These are phyloP conservation scores for Nemapogon koenigi DNA, from an alignment of 2,888 invertebrate species.

Conservation along the genomic window DNA sequence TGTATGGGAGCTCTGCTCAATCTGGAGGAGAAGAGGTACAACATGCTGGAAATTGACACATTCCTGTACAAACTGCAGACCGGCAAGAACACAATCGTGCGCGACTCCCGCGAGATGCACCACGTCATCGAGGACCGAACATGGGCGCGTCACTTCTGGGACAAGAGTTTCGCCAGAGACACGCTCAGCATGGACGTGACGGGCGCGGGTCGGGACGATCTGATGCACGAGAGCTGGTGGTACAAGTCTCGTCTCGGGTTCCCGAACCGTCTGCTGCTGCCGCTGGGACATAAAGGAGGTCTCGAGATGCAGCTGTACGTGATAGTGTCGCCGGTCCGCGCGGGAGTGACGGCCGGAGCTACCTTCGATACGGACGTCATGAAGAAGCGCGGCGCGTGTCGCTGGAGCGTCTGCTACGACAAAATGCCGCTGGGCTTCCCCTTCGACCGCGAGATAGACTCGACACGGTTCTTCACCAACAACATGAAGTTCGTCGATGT, in stretches of 20 bases:
- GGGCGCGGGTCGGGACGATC: slow-evolving; percentile 51
- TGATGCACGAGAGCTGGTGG: slow-evolving; percentile 60
- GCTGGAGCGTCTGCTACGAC: slow-evolving; percentile 65
- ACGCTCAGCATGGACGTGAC: slow-evolving; percentile 24
- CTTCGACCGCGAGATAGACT: slow-evolving; percentile 72
- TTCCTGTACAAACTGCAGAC: slow-evolving; percentile 68
- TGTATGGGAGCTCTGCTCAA: slow-evolving; percentile 64
- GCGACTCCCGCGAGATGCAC: slow-evolving; percentile 71
- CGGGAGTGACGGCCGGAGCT: slow-evolving; percentile 46
- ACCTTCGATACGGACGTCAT: slow-evolving; percentile 50
- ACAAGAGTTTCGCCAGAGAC: slow-evolving; percentile 14
- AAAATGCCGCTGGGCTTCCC: slow-evolving; percentile 75
- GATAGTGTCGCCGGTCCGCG: slow-evolving; percentile 63
- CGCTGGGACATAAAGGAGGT: slow-evolving; percentile 72
- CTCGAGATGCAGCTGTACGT: slow-evolving; percentile 69
- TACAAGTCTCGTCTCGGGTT: slow-evolving; percentile 63
- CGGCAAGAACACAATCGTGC: slow-evolving; percentile 73
- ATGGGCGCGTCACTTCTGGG: slow-evolving; percentile 37
- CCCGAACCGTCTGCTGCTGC: slow-evolving; percentile 74
- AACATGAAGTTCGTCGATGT: slow-evolving; percentile 73
- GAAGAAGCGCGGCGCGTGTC: slow-evolving; percentile 59
- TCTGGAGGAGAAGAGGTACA: slow-evolving; percentile 45
- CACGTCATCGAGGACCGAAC: slow-evolving; percentile 68
- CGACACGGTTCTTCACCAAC: slow-evolving; percentile 64
- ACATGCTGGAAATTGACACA: slow-evolving; percentile 54